A percentile compares a stretch with the other conserved stretches of the same genome.
These are phyloP conservation scores for Eumeta japonica DNA, from an alignment of 1,140 invertebrate species.

Conservation along the genomic window DNA sequence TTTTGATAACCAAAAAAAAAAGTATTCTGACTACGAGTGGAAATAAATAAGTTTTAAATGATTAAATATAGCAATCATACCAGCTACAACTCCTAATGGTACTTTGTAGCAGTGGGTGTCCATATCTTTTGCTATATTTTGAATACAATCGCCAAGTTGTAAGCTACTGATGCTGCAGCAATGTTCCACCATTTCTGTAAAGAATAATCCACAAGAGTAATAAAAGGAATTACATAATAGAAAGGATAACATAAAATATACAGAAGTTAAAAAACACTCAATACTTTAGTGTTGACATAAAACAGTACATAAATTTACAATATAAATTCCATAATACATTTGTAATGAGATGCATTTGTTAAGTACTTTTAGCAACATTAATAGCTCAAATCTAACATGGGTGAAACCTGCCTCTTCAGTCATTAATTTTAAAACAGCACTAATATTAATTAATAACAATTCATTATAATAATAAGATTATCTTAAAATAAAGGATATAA, in stretches of 20 bases:
- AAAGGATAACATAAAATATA: too few relatives aligned
- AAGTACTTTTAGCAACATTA: too few relatives aligned
- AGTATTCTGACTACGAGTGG: too few relatives aligned
- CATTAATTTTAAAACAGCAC: too few relatives aligned
- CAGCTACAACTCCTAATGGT: constrained; percentile 84
- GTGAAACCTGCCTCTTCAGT: too few relatives aligned
- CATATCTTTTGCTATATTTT: constrained; percentile 91
- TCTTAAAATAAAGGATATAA: too few relatives aligned
- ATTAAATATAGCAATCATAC: too few relatives aligned
- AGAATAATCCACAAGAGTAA: constrained; percentile 5
- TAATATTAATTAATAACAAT: background rate
- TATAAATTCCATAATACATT: background rate
- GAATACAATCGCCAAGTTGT: constrained; percentile 89
- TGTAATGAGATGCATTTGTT: background rate
- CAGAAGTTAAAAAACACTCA: too few relatives aligned
- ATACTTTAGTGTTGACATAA: too few relatives aligned
- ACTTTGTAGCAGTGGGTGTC: constrained; percentile 86
- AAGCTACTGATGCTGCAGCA: constrained; percentile 90
- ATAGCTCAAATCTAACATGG: too few relatives aligned
- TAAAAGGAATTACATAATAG: background rate
- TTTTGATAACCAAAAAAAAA: background rate
- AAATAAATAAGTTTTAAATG: too few relatives aligned
- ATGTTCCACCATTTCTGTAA: constrained; percentile 92
- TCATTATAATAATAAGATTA: background rate
- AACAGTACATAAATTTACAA: too few relatives aligned